These are phyloP conservation scores for Panulirus ornatus DNA, from an alignment of 1,140 invertebrate genomes.

Conservation along the genomic window DNA sequence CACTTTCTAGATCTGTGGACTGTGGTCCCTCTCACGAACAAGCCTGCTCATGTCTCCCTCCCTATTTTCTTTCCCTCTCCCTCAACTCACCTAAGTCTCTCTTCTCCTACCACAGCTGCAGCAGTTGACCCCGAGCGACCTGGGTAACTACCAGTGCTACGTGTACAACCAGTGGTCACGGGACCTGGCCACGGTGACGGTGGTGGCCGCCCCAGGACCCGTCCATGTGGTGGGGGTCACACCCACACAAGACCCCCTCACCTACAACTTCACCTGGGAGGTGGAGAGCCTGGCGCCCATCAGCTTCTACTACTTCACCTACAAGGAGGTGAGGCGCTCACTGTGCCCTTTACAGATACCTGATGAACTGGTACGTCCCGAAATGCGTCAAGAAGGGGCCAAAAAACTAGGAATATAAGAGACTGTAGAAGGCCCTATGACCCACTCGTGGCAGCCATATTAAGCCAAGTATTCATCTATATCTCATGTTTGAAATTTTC, in stretches of 20 bases:
- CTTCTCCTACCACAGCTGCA: not conserved
- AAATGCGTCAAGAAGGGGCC: too few relatives aligned
- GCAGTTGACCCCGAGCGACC: slow-evolving; percentile 6
- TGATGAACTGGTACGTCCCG: too few relatives aligned
- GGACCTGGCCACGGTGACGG: slow-evolving; percentile 26
- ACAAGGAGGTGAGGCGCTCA: slow-evolving; percentile 3
- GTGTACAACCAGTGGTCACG: slow-evolving; percentile 25
- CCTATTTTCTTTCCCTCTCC: not conserved
- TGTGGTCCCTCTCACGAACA: too few relatives aligned
- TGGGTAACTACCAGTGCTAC: slow-evolving; percentile 51
- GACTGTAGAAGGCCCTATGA: too few relatives aligned
- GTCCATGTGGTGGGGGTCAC: slow-evolving; percentile 4
- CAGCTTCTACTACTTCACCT: slow-evolving; percentile 4
- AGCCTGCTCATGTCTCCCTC: too few relatives aligned
- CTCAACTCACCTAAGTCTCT: not conserved
- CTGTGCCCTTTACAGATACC: too few relatives aligned
- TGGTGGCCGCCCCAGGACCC: slow-evolving; percentile 26
- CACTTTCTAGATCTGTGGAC: too few relatives aligned
- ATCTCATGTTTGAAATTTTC: too few relatives aligned
- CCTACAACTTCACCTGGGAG: slow-evolving; percentile 41
- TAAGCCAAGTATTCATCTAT: too few relatives aligned
- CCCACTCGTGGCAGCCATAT: too few relatives aligned
- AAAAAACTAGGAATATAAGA: too few relatives aligned
- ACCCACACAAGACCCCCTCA: not conserved
- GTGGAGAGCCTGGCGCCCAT: slow-evolving; percentile 39